phyloP scores from a whole-genome alignment of 2,797 vertebrate species.

The Delichon dasypus region DNA sequence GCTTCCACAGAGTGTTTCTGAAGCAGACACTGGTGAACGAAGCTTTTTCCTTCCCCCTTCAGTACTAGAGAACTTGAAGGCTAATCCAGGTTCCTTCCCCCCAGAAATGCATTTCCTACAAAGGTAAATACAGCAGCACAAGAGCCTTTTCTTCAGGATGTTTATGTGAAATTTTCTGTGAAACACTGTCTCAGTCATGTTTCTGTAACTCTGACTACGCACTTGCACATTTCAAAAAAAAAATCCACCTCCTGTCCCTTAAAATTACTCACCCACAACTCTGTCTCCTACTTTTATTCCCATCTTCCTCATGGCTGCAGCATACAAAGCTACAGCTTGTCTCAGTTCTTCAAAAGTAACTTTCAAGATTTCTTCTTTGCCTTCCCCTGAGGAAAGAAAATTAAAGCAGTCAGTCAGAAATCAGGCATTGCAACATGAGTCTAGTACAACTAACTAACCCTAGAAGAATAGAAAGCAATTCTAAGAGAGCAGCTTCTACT shows the following conservation, averaged over 20 bases:
- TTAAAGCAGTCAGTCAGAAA: background rate
- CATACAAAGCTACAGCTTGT: constrained; percentile 87
- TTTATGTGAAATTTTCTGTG: background rate
- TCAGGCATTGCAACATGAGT: background rate
- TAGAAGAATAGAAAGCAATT: background rate
- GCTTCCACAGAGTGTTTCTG: background rate
- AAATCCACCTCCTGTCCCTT: background rate
- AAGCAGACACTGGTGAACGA: background rate
- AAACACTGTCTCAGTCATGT: background rate
- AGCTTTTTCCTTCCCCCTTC: background rate
- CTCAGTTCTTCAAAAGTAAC: constrained; percentile 90
- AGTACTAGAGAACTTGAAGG: background rate
- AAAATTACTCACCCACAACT: constrained; percentile 87
- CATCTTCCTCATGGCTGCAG: constrained; percentile 95
- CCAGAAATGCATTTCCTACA: background rate
- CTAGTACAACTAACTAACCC: background rate
- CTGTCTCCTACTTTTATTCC: constrained; percentile 88
- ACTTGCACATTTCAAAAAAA: background rate
- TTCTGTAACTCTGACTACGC: background rate
- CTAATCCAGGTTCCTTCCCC: background rate
- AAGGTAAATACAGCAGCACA: background rate
- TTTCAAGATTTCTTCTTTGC: constrained; percentile 88
- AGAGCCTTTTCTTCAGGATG: background rate
- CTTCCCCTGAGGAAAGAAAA: constrained; percentile 80
- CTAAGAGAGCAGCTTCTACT: background rate